Conservation (phyloP, 2,113 vertebrate genomes). For the Symphodus melops region DNA sequence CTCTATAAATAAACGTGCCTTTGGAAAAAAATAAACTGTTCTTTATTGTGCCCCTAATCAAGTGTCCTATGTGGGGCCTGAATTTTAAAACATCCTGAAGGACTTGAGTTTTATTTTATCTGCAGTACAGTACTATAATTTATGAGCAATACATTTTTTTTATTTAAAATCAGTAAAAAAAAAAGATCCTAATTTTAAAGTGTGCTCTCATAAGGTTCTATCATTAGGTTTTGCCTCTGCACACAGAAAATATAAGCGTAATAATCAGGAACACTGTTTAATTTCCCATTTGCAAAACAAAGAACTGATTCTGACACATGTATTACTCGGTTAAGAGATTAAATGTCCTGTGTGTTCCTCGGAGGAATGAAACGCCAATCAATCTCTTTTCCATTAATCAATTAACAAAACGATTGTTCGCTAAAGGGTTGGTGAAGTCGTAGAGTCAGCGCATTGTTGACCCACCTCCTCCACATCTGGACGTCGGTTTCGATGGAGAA, state of each 20-base stretch:
- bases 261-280: background rate
- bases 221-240: too few relatives aligned
- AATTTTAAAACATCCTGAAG: background rate
- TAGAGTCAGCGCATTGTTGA: background rate
- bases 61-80: background rate
- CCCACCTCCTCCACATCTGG: slow-evolving; percentile 98
- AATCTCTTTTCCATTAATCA: slow-evolving; percentile 39
- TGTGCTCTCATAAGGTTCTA: too few relatives aligned
- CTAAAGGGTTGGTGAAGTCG: slow-evolving; percentile 16
- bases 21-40: background rate
- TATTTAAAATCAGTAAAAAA: too few relatives aligned
- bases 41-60: slow-evolving; percentile 1
- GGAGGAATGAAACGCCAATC: slow-evolving; percentile 12
- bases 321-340: background rate
- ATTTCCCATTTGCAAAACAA: background rate
- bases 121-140: background rate
- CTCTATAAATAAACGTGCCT: too few relatives aligned
- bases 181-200: too few relatives aligned
- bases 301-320: background rate
- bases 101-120: background rate
- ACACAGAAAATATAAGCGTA: too few relatives aligned
- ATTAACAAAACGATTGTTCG: slow-evolving; percentile 23
- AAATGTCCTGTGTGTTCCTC: slow-evolving; percentile 4
- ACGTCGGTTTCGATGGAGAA: slow-evolving; percentile 98
- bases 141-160: too few relatives aligned